phyloP scores from a whole-genome alignment of 2,888 invertebrate genomes.

The Lepetodrilus schrolli region DNA sequence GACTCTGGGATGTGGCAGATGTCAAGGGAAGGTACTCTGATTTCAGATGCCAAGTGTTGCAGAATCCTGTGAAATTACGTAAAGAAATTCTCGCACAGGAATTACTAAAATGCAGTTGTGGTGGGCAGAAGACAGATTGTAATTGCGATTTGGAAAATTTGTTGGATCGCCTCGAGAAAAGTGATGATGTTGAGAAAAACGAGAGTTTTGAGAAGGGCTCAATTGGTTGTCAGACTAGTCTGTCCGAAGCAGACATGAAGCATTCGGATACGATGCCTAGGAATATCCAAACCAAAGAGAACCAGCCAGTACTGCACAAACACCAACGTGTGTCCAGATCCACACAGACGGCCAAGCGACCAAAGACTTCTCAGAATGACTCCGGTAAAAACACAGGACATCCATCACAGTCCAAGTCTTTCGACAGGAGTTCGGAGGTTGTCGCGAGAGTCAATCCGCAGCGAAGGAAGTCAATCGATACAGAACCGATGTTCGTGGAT shows the following conservation, averaged over 20 bases:
- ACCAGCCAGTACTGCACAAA: background rate
- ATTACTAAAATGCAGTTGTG: background rate
- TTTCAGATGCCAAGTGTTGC: background rate
- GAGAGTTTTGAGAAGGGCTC: background rate
- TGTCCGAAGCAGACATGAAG: background rate
- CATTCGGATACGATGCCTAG: background rate
- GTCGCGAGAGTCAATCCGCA: background rate
- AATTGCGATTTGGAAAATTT: background rate
- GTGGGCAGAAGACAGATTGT: background rate
- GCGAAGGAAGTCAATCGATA: slow-evolving; percentile 1
- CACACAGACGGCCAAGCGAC: slow-evolving; percentile 4
- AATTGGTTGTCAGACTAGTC: slow-evolving; percentile 1
- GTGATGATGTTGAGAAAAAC: no score
- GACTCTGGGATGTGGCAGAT: background rate
- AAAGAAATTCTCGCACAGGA: background rate
- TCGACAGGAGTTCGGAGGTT: background rate
- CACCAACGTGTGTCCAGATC: slow-evolving; percentile 2
- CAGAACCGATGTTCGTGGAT: background rate
- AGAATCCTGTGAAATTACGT: background rate
- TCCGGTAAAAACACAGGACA: background rate
- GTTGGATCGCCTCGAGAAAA: no score
- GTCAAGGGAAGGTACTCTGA: background rate
- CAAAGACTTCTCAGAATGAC: background rate
- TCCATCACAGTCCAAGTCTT: background rate
- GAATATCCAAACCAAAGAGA: slow-evolving; percentile 12